phyloP scores from a whole-genome alignment of 2,888 invertebrate species.

The Eubasilissa splendida region DNA sequence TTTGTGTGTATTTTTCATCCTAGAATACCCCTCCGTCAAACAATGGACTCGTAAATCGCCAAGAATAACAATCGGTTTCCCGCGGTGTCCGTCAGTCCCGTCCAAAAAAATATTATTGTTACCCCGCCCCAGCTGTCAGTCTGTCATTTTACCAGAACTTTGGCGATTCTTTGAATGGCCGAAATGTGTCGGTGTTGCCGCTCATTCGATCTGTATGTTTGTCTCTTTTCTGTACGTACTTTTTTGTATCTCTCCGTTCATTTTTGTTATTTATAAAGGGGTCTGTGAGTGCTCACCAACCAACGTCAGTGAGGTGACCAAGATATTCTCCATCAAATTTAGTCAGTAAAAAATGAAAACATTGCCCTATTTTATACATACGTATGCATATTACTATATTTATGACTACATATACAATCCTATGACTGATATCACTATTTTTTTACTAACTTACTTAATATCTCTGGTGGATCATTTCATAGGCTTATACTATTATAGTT shows the following conservation, averaged over 20 bases:
- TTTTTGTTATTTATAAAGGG: slow-evolving; percentile 24
- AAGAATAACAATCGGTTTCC: slow-evolving; percentile 56
- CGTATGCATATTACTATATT: no score
- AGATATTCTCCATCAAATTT: no score
- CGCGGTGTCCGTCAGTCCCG: slow-evolving; percentile 44
- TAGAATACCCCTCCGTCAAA: slow-evolving; percentile 45
- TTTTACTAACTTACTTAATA: no score
- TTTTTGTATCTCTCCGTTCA: slow-evolving; percentile 26
- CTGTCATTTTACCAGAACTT: slow-evolving; percentile 48
- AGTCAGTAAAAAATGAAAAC: no score
- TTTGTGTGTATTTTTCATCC: slow-evolving; percentile 49
- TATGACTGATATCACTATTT: no score
- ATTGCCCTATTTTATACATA: no score
- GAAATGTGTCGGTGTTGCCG: slow-evolving; percentile 35
- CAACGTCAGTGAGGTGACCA: slow-evolving; percentile 9
- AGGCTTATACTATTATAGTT: no score
- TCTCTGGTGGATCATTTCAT: no score
- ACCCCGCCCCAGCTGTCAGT: slow-evolving; percentile 47
- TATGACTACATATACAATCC: no score
- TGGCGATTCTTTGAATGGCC: slow-evolving; percentile 49
- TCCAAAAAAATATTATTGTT: slow-evolving; percentile 55
- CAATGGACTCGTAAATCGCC: slow-evolving; percentile 57
- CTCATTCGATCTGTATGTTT: background rate
- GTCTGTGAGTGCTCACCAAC: slow-evolving; percentile 22
- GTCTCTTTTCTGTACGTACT: slow-evolving; percentile 1